Evolutionary conservation across 2,797 vertebrate species (phyloP), one percentile per base, ranked within the genome.

Genomic region (Tauraco hartlaubi): DNA sequence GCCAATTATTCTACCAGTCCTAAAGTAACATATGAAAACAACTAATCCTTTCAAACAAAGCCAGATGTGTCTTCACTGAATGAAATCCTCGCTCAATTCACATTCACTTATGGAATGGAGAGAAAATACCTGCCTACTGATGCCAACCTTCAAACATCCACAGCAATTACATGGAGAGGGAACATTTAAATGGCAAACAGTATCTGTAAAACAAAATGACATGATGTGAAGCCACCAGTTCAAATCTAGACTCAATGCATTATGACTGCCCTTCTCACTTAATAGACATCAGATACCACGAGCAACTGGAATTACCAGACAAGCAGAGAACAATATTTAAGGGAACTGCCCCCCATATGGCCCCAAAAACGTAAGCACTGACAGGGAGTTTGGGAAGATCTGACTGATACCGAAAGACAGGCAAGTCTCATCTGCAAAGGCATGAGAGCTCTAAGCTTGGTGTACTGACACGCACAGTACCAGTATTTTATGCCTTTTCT

Each of bases 1-100:
- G 83, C 78, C 94, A 95, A 95, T 94, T 67, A 94, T 51, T 43
- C 51, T 52, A 96, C 88, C 85, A 93, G 77, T 92, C 79, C 67
- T 91, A 83, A 92, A 89, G 63, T 91, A 93, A 85, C 61, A n/a
- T 73, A 74, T 69, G 63, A 85, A 96, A 96, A 85, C 64, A 93
- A 85, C 72, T 76, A 97, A 82, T 78, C 91, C 92, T 48, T 85
- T 94, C 62, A 90, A 95, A 91, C 44, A 88, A 58, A 55, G 26
- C 81, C 76, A 51, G 48, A 52, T 33, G 63, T 35, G 26, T n/a
- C 68, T 89, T 89, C 37, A 46, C 23, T 85, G 44, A 85, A 61
- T 6, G 13, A 92, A 92, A 94, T 72, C 78, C 62, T 94, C 68
- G 77, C 43, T 62, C 80, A 39, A 26, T 88, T 93, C 93, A 85